These are phyloP conservation scores for Albula glossodonta DNA, from an alignment of 2,113 vertebrate species.

Conservation along the genomic window DNA sequence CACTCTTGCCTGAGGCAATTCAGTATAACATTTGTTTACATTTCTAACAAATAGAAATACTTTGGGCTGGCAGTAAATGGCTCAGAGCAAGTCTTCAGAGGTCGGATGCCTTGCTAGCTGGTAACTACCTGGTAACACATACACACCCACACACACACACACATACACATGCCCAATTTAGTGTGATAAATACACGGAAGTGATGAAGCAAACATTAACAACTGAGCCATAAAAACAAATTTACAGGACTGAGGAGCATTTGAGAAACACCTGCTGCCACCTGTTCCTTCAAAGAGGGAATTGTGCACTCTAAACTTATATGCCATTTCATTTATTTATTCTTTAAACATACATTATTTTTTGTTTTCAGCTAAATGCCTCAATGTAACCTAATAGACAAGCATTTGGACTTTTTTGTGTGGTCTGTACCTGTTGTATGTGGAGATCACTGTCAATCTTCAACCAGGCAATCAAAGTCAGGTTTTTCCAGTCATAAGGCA, in stretches of 20 bases:
- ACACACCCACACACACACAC: background rate
- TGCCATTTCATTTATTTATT: too few relatives aligned
- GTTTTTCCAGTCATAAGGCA: background rate
- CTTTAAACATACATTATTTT: too few relatives aligned
- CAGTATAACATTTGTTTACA: background rate
- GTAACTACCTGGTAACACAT: too few relatives aligned
- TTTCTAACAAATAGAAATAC: background rate
- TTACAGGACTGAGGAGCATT: background rate
- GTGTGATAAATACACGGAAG: background rate
- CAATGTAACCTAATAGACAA: background rate
- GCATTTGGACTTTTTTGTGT: too few relatives aligned
- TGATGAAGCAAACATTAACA: background rate
- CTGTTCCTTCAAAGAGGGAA: too few relatives aligned
- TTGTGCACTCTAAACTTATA: too few relatives aligned
- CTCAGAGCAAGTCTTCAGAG: background rate
- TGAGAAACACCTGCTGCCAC: background rate
- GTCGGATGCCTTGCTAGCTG: too few relatives aligned
- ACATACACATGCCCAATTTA: background rate
- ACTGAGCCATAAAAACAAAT: background rate
- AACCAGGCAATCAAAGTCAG: background rate
- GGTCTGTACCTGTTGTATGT: background rate
- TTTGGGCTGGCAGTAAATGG: background rate
- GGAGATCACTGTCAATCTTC: background rate
- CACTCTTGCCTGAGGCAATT: background rate
- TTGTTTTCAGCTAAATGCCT: too few relatives aligned